Percentiles rank a stretch among this genome's conserved stretches.
phyloP scores from a whole-genome alignment of 2,113 vertebrate species.

The Poeciliopsis turrubarensis region DNA sequence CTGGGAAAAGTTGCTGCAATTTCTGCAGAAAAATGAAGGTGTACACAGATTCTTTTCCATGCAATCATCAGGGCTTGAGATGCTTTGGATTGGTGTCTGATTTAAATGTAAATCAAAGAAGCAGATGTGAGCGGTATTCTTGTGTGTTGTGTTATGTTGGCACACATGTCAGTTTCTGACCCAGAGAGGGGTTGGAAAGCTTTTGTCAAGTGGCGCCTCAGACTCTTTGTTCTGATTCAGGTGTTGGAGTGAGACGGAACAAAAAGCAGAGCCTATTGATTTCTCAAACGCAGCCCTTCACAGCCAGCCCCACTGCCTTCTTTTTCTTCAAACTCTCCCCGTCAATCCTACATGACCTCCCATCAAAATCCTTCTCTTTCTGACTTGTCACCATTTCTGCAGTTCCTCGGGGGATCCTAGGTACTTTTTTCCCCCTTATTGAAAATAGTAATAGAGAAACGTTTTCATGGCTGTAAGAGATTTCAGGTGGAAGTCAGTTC shows the following conservation, averaged over 20 bases:
- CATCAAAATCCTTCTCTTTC: slow-evolving; percentile 50
- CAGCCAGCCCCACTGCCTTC: slow-evolving; percentile 66
- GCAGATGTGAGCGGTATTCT: neutral
- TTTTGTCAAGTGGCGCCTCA: slow-evolving; percentile 47
- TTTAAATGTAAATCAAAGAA: slow-evolving; percentile 44
- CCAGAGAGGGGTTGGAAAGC: slow-evolving; percentile 19
- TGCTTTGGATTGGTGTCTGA: slow-evolving; percentile 6
- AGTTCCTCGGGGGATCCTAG: slow-evolving; percentile 36
- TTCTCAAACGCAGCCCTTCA: slow-evolving; percentile 68
- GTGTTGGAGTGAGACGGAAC: slow-evolving; percentile 67
- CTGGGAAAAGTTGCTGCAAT: slow-evolving; percentile 17
- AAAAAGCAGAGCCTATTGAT: slow-evolving; percentile 76
- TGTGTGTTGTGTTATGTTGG: neutral
- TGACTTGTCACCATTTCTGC: slow-evolving; percentile 44
- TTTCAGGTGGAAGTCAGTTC: slow-evolving; percentile 16
- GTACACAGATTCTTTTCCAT: slow-evolving; percentile 20
- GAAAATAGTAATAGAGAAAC: neutral
- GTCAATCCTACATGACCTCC: slow-evolving; percentile 65
- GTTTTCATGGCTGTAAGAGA: slow-evolving; percentile 13
- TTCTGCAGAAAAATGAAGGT: neutral
- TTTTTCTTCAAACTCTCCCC: slow-evolving; percentile 60
- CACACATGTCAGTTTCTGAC: slow-evolving; percentile 17
- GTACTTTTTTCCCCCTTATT: slow-evolving; percentile 1
- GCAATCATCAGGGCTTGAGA: slow-evolving; percentile 9
- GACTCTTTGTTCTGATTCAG: slow-evolving; percentile 64